These are phyloP conservation scores for Drosophila algonquin DNA, from an alignment of 2,888 invertebrate species.

Conservation along the genomic window DNA sequence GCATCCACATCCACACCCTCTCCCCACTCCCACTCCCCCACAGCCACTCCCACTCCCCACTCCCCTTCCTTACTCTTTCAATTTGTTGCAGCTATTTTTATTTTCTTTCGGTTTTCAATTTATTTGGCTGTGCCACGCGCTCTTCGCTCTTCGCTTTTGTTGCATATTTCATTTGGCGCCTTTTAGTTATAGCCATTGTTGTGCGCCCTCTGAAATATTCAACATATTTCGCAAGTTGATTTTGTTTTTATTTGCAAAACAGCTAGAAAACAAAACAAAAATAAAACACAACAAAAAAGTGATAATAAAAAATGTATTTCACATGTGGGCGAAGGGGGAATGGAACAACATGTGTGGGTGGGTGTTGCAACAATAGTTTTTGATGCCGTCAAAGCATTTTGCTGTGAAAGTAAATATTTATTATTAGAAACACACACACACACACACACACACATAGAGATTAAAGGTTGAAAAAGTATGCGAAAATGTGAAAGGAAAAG, in stretches of 20 bases:
- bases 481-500: background rate
- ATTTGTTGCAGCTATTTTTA: slow-evolving; percentile 8
- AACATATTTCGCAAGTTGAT: slow-evolving; percentile 75
- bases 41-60: too few relatives aligned
- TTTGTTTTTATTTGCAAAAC: slow-evolving; percentile 39
- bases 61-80: background rate
- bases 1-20: background rate
- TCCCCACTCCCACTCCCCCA: background rate
- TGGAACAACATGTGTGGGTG: background rate
- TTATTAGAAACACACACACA: slow-evolving; percentile 11
- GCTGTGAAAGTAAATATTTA: slow-evolving; percentile 36
- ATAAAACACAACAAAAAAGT: slow-evolving; percentile 43
- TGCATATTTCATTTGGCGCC: slow-evolving; percentile 75
- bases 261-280: slow-evolving; percentile 19
- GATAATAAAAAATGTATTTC: slow-evolving; percentile 78
- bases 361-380: slow-evolving; percentile 43
- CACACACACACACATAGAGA: background rate
- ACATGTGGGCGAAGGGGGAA: slow-evolving; percentile 50
- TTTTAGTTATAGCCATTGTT: slow-evolving; percentile 70
- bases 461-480: background rate
- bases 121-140: slow-evolving; percentile 66
- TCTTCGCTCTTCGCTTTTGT: slow-evolving; percentile 61
- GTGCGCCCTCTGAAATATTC: slow-evolving; percentile 69
- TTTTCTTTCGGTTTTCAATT: slow-evolving; percentile 64
- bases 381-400: slow-evolving; percentile 29